Percentiles rank a stretch among this genome's conserved stretches.
Conservation (phyloP, 2,888 invertebrate genomes). For the Oegoconia quadripuncta region DNA sequence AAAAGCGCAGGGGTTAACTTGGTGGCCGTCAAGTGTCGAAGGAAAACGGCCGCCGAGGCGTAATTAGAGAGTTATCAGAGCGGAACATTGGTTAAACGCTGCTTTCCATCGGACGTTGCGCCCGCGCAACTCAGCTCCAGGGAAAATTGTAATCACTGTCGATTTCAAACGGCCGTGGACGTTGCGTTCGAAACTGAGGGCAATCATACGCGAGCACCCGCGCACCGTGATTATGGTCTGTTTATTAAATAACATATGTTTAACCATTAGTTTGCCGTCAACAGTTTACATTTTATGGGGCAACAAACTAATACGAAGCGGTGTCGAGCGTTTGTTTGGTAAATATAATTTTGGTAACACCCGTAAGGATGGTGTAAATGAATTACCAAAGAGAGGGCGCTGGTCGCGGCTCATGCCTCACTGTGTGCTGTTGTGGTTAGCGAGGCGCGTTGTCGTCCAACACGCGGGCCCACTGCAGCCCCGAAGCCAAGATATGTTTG, state of each 20-base stretch:
- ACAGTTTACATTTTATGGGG: constrained; percentile 40
- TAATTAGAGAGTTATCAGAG: constrained; percentile 78
- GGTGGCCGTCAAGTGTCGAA: constrained; percentile 61
- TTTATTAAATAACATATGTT: constrained; percentile 47
- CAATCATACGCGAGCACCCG: constrained; percentile 39
- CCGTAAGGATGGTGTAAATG: constrained; percentile 35
- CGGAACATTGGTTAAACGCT: constrained; percentile 77
- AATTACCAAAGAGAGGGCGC: constrained; percentile 38
- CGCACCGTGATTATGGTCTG: constrained; percentile 26
- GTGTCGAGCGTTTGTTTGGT: constrained; percentile 41
- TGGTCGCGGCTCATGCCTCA: constrained; percentile 37
- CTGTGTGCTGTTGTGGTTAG: constrained; percentile 54
- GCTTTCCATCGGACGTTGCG: constrained; percentile 78
- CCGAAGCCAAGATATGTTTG: constrained; percentile 40
- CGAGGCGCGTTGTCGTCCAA: constrained; percentile 54
- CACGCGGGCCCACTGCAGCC: constrained; percentile 39
- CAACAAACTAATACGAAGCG: constrained; percentile 45
- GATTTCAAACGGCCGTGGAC: constrained; percentile 70
- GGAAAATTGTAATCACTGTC: constrained; percentile 79
- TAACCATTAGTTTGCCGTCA: constrained; percentile 34
- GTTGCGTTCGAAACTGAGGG: constrained; percentile 54
- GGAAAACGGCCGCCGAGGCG: constrained; percentile 62
- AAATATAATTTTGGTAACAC: constrained; percentile 46
- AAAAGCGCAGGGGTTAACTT: constrained; percentile 70
- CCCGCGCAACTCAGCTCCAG: constrained; percentile 68